These are phyloP conservation scores for Heliconius hewitsoni DNA, from an alignment of 1,140 invertebrate species.

Conservation along the genomic window DNA sequence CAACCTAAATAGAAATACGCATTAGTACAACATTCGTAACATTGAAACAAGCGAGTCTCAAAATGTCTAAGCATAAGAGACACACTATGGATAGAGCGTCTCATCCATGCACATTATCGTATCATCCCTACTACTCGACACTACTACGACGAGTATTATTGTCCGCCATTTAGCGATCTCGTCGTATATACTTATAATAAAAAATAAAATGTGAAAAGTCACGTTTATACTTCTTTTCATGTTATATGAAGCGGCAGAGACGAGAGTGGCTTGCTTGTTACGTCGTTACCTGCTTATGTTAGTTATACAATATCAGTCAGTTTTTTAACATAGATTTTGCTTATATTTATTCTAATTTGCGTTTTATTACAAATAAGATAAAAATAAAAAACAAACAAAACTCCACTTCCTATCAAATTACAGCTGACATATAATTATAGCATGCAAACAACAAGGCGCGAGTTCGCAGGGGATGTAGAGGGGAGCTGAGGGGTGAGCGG, in stretches of 20 bases:
- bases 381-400: slow-evolving; percentile 14
- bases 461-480: background rate
- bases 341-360: background rate
- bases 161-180: slow-evolving; percentile 27
- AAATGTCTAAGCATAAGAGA: background rate
- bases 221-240: background rate
- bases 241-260: background rate
- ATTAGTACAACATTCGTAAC: background rate
- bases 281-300: background rate
- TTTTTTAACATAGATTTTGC: too few species aligned
- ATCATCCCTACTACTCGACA: slow-evolving; percentile 26
- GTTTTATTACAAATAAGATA: background rate
- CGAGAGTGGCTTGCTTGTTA: background rate
- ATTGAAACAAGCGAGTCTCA: background rate
- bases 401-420: slow-evolving; percentile 24
- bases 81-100: slow-evolving; percentile 7
- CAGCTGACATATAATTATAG: slow-evolving; percentile 34
- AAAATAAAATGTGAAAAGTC: background rate
- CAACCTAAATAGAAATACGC: background rate
- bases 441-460: slow-evolving; percentile 31
- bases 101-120: slow-evolving; percentile 17
- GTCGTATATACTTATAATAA: slow-evolving; percentile 16
- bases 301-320: background rate
- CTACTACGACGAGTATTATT: slow-evolving; percentile 33
- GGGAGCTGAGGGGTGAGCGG: background rate